phyloP scores from a whole-genome alignment of 2,888 invertebrate genomes.

The Atrina japonica region DNA sequence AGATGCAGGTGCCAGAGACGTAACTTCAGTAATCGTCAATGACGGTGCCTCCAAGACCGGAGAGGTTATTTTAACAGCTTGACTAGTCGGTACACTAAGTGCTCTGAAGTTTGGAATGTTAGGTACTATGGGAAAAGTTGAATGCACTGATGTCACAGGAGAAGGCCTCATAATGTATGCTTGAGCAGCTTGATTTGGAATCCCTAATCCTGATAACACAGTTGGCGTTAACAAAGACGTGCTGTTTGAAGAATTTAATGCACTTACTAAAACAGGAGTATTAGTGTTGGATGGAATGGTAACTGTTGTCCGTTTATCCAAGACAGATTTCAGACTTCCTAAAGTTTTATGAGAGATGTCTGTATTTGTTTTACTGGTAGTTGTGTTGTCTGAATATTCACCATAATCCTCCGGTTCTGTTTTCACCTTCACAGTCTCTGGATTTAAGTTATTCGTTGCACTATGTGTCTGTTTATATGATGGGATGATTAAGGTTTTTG shows the following conservation, averaged over 20 bases:
- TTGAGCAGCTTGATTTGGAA: constrained; percentile 1
- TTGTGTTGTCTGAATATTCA: neutral
- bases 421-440: constrained; percentile 20
- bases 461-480: too few species aligned
- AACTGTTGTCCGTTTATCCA: constrained; percentile 31
- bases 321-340: constrained; percentile 39
- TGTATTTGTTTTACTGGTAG: neutral
- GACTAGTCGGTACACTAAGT: neutral
- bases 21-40: neutral
- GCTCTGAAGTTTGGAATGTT: constrained; percentile 11
- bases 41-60: neutral
- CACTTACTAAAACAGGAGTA: neutral
- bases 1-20: neutral
- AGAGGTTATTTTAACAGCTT: too few species aligned
- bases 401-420: constrained; percentile 28
- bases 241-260: neutral
- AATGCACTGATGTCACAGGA: too few species aligned
- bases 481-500: too few species aligned
- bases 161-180: neutral
- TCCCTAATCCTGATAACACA: neutral
- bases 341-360: constrained; percentile 15
- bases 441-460: too few species aligned
- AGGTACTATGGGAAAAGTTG: constrained; percentile 1
- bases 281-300: neutral
- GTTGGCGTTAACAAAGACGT: neutral